Base-by-base conservation (phyloP, 2,113 vertebrate species). In the Columba livia region DNA sequence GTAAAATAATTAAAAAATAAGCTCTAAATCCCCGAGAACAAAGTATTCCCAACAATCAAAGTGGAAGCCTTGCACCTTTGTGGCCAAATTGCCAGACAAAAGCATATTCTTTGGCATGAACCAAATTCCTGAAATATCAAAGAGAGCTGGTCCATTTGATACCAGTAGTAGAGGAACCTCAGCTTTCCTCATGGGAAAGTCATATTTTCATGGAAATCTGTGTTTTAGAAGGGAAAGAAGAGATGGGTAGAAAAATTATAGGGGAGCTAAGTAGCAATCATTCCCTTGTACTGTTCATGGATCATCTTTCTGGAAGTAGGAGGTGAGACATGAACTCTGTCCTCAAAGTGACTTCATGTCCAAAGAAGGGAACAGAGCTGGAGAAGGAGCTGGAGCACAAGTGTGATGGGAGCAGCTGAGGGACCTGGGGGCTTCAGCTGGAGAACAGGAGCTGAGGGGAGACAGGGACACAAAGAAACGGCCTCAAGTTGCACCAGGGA, bases 311-410 rank as follows among this genome's bases (percentile, higher is more conserved):
- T 69, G 60, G 31, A 71, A 62, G 50, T 28, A 12, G 34, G 24
- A 72, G 6, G 29, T 62, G 47, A 44, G 31, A 47, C 16, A 31
- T 50, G 19, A 79, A 10, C 18, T 34, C 34, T 62, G 36, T 38
- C 32, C 17, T 83, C 25, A 12, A 15, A 31, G 28, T 10, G 12
- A 31, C 12, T 23, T 51, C 0, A 0, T 1, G 1, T 31, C 19
- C 36, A 31, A 21, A 25, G 29, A 42, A 51, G 11, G 4, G 9
- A 9, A 54, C 6, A 0, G 0, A 42, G 25, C 4, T 48, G 53
- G 17, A 3, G n/a, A 78, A 1, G 16, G 42, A 5, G 3, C 17
- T 56, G 3, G 38, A 61, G 56, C 14, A 48, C 15, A 48, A 47
- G 23, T 56, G 9, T 36, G 2, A 5, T 20, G 47, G 54, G 8